phyloP scores from a whole-genome alignment of 2,113 vertebrate species.

The Phrynosoma platyrhinos region DNA sequence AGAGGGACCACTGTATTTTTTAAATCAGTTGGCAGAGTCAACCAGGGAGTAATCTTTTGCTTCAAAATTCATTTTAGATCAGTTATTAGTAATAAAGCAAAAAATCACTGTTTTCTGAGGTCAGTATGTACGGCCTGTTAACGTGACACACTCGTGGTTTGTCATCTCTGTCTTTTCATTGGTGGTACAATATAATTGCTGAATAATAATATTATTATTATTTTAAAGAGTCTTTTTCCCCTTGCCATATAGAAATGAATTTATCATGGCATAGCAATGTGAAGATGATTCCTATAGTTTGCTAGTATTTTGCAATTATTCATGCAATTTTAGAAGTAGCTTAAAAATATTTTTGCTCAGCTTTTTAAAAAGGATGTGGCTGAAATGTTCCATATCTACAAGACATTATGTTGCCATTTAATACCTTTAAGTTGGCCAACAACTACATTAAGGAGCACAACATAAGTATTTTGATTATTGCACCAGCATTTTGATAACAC shows the following conservation, averaged over 20 bases:
- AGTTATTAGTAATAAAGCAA: not conserved
- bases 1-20: not conserved
- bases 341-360: not conserved
- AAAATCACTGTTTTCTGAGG: not conserved
- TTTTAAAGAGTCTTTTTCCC: not conserved
- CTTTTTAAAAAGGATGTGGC: not conserved
- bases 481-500: not conserved
- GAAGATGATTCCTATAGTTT: not conserved
- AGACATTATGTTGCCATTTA: conserved; percentile 16
- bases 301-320: too few species aligned
- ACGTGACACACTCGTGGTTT: not conserved
- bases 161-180: not conserved
- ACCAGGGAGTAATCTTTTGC: not conserved
- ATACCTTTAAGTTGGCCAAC: not conserved
- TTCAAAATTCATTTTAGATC: not conserved
- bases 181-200: not conserved
- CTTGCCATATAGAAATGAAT: not conserved
- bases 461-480: conserved; percentile 22
- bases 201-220: not conserved
- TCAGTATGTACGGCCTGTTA: not conserved
- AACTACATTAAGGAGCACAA: conserved; percentile 31
- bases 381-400: conserved; percentile 19
- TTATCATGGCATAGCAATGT: not conserved
- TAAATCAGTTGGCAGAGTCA: not conserved
- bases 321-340: not conserved